Evolutionary conservation across 2,113 vertebrate genomes (phyloP).

Genomic region (Sterna hirundo): DNA sequence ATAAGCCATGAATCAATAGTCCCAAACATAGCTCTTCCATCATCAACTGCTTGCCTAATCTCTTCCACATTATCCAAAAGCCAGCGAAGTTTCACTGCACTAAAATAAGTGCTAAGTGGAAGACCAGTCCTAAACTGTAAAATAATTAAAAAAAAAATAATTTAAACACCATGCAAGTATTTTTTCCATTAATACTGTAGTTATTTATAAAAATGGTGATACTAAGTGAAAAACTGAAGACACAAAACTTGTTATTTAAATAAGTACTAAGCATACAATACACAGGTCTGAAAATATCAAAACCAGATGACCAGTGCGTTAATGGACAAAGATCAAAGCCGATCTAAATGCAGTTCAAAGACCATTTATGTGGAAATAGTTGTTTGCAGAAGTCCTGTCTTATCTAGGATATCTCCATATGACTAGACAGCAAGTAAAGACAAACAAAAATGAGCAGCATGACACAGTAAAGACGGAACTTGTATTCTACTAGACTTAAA

Average conservation of each 20-base stretch:
- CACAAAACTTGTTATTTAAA: background rate
- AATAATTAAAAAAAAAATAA: background rate
- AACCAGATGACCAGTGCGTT: background rate
- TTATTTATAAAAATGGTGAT: background rate
- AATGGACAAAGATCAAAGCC: slow-evolving; percentile 58
- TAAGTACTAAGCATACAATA: background rate
- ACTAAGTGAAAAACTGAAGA: background rate
- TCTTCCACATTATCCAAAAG: slow-evolving; percentile 89
- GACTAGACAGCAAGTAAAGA: background rate
- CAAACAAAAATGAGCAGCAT: background rate
- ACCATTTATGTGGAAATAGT: background rate
- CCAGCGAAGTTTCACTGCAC: slow-evolving; percentile 95
- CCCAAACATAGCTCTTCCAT: slow-evolving; percentile 87
- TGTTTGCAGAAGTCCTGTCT: slow-evolving; percentile 6
- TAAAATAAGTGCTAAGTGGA: slow-evolving; percentile 98
- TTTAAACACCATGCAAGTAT: background rate
- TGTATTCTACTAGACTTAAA: background rate
- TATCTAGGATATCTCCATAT: background rate
- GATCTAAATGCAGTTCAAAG: slow-evolving; percentile 51
- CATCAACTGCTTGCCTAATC: slow-evolving; percentile 78
- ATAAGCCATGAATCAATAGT: slow-evolving; percentile 98
- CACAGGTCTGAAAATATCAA: background rate
- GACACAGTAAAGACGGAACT: background rate
- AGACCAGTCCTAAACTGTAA: slow-evolving; percentile 92
- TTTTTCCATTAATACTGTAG: background rate